Base-by-base conservation (phyloP, 2,888 invertebrate genomes). In the Eulithis prunata region DNA sequence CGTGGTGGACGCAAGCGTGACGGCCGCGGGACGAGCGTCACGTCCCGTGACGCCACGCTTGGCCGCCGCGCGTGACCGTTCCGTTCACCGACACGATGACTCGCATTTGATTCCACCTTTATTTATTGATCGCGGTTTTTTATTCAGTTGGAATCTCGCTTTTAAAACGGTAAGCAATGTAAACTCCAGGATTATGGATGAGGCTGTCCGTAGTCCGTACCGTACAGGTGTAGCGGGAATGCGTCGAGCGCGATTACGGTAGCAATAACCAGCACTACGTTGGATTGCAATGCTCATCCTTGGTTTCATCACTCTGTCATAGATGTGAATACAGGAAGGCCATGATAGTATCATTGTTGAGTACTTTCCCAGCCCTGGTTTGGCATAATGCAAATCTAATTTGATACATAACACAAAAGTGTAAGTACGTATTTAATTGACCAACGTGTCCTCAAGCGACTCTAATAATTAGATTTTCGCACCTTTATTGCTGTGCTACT, bases 81-180 rank as follows among this genome's bases (percentile, higher is more conserved):
- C 89, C 90, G 89, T 88, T 87, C 86, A 85, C 84, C 83, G 85
- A 79, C 86, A 81, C 83, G 84, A 85, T 88, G 87, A 85, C 88
- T 88, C 83, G 86, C 83, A 84, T 89, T 83, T 84, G 82, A 83
- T 85, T 79, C 83, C 71, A 68, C 76, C 57, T 79, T 78, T 82
- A 80, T 83, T 83, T 84, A 85, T 84, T 79, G 81, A 76, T 74
- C 78, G 75, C 66, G 46, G 75, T 83, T 86, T 88, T 87, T 85
- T 84, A 76, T 77, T 71, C 80, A 80, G 79, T 80, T 21, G 81
- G 79, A 82, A 86, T 86, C 86, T 88, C 88, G 87, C 87, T 88
- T 89, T 88, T 87, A 85, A 85, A 86, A 83, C 85, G 84, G 84
- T 86, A 84, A 80, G 78, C 80, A 21, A 54, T 54, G 47, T 60